These are phyloP conservation scores for Tetrao urogallus DNA, from an alignment of 2,113 vertebrate species.

Conservation along the genomic window DNA sequence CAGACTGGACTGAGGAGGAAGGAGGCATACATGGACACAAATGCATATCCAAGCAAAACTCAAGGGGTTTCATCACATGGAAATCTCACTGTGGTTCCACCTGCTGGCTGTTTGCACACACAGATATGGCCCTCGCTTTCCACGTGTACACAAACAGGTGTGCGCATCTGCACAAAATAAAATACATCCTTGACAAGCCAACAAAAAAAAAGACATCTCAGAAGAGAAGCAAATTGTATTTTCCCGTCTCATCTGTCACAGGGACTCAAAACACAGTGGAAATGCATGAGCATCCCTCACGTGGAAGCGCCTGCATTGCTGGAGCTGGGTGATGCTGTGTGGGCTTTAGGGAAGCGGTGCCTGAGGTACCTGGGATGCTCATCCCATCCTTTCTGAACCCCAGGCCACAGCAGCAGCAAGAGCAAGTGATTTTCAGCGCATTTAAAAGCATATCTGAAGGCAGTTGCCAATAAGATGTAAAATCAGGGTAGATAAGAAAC, in stretches of 20 bases:
- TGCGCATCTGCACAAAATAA: neutral
- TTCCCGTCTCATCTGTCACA: neutral
- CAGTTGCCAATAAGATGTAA: neutral
- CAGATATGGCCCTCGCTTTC: rapidly evolving
- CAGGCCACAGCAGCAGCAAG: rapidly evolving
- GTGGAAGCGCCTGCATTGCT: neutral
- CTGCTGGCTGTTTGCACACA: neutral
- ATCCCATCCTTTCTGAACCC: neutral
- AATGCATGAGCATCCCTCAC: neutral
- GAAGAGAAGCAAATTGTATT: neutral
- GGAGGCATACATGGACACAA: neutral
- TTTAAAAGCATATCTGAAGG: neutral
- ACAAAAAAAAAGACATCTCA: neutral
- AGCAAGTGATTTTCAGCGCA: neutral
- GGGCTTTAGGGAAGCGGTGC: neutral
- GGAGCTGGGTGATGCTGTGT: neutral
- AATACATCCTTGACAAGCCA: neutral
- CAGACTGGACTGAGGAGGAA: neutral
- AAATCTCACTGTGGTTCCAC: neutral
- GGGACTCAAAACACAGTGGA: neutral
- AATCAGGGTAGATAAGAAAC: neutral
- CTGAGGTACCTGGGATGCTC: neutral
- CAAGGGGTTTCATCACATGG: neutral
- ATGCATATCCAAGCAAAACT: neutral
- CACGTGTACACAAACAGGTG: neutral